A percentile compares a stretch with the other conserved stretches of the same genome.
These are phyloP conservation scores for Centroberyx gerrardi DNA, from an alignment of 2,797 vertebrate species.

Conservation along the genomic window DNA sequence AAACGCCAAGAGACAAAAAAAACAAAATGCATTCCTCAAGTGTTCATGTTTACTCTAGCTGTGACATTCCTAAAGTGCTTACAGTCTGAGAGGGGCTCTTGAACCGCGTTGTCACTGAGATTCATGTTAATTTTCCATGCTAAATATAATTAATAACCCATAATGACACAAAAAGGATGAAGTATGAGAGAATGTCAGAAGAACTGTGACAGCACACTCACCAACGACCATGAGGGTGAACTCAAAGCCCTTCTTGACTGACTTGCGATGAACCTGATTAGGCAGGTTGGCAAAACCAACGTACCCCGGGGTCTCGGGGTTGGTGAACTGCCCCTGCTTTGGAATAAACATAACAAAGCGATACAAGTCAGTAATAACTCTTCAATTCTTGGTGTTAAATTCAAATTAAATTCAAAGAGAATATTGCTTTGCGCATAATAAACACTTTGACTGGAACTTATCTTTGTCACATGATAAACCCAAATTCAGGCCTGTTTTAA, in stretches of 20 bases:
- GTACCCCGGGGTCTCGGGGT: constrained; percentile 97
- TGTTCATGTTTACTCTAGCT: constrained; percentile 1
- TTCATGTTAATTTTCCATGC: constrained; percentile 24
- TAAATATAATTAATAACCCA: not conserved
- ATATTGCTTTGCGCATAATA: not conserved
- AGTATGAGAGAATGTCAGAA: not conserved
- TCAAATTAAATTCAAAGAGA: not conserved
- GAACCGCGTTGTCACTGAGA: constrained; percentile 31
- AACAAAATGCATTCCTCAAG: constrained; percentile 40
- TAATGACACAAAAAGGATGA: not conserved
- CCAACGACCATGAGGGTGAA: constrained; percentile 99
- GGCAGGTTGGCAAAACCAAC: constrained; percentile 98
- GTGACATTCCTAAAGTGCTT: constrained; percentile 8
- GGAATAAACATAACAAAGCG: not conserved
- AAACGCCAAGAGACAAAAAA: not conserved
- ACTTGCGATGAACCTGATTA: constrained; percentile 99
- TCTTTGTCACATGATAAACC: not conserved
- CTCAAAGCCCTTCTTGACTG: constrained; percentile 98
- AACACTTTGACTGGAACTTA: not conserved
- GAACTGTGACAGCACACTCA: constrained; percentile 82
- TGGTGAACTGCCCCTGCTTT: constrained; percentile 92
- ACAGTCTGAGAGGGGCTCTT: not conserved
- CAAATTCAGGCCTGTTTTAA: constrained; percentile 1
- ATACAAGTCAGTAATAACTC: not conserved
- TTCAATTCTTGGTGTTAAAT: not conserved